Evolutionary conservation across 2,113 vertebrate species (phyloP).

Genomic region (Gobiocypris rarus): DNA sequence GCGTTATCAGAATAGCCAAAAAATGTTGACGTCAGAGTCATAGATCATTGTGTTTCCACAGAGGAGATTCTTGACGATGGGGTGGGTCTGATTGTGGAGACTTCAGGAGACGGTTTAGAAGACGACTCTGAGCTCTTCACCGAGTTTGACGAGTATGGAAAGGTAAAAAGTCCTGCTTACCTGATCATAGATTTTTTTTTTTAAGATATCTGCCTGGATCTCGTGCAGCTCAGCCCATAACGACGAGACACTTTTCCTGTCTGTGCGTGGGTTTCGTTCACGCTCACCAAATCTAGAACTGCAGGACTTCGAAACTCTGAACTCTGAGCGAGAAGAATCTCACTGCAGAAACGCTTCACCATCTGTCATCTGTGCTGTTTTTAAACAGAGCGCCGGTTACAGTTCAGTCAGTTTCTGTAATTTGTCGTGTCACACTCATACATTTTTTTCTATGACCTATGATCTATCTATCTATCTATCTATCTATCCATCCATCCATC

Average conservation of each 20-base stretch:
- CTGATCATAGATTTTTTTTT: neutral
- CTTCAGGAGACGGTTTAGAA: slow-evolving; percentile 75
- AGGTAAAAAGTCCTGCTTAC: slow-evolving; percentile 64
- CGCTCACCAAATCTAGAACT: slow-evolving; percentile 8
- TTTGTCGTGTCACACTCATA: slow-evolving; percentile 14
- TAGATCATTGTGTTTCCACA: slow-evolving; percentile 47
- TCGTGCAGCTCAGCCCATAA: neutral
- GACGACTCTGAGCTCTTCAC: slow-evolving; percentile 74
- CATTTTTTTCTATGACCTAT: neutral
- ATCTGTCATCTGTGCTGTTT: slow-evolving; percentile 36
- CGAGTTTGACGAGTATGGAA: slow-evolving; percentile 68
- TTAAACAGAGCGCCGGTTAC: neutral
- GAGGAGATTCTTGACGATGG: slow-evolving; percentile 81
- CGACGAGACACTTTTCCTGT: neutral
- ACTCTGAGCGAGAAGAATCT: slow-evolving; percentile 29
- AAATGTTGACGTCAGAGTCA: neutral
- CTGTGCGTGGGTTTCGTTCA: slow-evolving; percentile 26
- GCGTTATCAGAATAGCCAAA: neutral
- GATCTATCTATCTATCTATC: neutral
- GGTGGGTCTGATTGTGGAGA: slow-evolving; percentile 72
- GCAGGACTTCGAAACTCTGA: slow-evolving; percentile 13
- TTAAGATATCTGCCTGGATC: neutral
- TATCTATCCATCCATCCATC: neutral
- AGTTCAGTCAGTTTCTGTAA: neutral
- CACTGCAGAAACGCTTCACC: slow-evolving; percentile 14